These are phyloP conservation scores for Megaceryle maxima DNA, from an alignment of 2,113 vertebrate species.

Conservation along the genomic window DNA sequence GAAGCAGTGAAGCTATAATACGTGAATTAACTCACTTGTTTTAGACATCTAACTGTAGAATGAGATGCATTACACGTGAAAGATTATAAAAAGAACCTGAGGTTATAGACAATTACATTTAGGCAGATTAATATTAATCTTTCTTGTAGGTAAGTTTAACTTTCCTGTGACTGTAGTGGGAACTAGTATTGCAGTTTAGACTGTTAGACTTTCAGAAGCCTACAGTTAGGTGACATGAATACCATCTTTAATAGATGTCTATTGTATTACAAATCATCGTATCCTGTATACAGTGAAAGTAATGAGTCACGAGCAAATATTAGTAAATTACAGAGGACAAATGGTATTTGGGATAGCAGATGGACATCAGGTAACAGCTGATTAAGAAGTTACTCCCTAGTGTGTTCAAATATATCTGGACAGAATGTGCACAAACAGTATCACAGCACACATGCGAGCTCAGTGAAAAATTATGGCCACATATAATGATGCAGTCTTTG, in stretches of 20 bases:
- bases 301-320: background rate
- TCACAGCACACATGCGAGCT: background rate
- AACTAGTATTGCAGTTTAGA: background rate
- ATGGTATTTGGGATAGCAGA: slow-evolving; percentile 29
- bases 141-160: background rate
- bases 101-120: background rate
- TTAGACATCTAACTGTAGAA: background rate
- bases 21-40: background rate
- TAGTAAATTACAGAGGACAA: slow-evolving; percentile 20
- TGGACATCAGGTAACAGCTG: slow-evolving; percentile 42
- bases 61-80: background rate
- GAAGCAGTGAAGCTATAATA: background rate
- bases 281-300: background rate
- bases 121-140: background rate
- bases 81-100: background rate
- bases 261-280: background rate
- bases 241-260: background rate
- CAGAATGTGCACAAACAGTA: slow-evolving; percentile 36
- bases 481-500: background rate
- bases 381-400: slow-evolving; percentile 22
- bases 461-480: slow-evolving; percentile 30
- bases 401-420: slow-evolving; percentile 34
- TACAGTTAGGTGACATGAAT: background rate
- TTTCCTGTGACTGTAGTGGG: background rate
- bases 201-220: background rate